phyloP scores from a whole-genome alignment of 2,113 vertebrate species.

The Sylvia atricapilla region DNA sequence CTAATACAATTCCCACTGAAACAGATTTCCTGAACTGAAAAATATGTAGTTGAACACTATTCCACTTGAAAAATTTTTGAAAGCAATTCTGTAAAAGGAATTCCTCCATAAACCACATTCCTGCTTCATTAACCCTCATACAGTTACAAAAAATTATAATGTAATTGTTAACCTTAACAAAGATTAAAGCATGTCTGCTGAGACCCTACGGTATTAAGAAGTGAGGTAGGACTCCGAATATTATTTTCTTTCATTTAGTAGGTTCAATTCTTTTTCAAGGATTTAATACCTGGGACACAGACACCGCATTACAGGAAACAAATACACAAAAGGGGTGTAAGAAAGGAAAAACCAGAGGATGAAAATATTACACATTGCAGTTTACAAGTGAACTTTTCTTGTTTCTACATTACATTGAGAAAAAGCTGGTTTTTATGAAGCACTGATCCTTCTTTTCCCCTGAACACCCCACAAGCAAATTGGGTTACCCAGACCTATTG shows the following conservation, averaged over 20 bases:
- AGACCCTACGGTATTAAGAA: background rate
- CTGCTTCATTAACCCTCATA: background rate
- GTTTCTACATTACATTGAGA: background rate
- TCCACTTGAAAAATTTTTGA: background rate
- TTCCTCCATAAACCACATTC: background rate
- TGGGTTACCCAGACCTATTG: too few species aligned
- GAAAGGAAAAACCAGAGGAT: background rate
- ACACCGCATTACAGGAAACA: background rate
- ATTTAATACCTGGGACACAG: background rate
- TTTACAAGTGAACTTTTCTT: background rate
- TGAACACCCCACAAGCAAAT: accelerated
- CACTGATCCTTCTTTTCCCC: background rate
- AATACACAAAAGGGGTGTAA: background rate
- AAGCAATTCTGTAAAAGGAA: background rate
- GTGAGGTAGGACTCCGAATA: background rate
- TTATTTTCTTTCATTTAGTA: background rate
- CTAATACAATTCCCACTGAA: background rate
- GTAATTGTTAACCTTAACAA: background rate
- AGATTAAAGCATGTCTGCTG: background rate
- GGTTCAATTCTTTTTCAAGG: background rate
- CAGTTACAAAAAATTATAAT: background rate
- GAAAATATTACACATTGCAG: background rate
- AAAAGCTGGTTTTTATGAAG: background rate
- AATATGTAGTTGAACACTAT: background rate
- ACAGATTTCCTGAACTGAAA: background rate